Evolutionary conservation across 2,888 invertebrate genomes (phyloP), one percentile per base, ranked within the genome.

Genomic region (Drosophila neonasuta): DNA sequence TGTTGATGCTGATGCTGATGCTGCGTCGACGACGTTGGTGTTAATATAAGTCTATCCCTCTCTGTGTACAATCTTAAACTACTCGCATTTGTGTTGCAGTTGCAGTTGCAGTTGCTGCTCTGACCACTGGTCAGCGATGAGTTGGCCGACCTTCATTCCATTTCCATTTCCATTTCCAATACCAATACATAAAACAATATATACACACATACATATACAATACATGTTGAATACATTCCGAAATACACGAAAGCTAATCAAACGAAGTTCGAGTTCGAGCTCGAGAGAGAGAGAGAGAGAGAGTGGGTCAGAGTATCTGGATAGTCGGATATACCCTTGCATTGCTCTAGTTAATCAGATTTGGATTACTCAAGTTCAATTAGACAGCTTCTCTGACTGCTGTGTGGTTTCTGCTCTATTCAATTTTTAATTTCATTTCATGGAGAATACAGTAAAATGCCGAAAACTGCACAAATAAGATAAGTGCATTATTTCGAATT

Each of bases 1-100:
- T 67, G 51, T 13, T 71, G 41, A 11, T 36, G 11, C n/a, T 36
- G 34, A 32, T 32, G 32, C 4, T n/a, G 36, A 4, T 68, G 71
- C 39, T 64, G 61, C 15, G 71, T 68, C 52, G 58, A 65, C 66
- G 86, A 20, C 24, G 24, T 24, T 24, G 24, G 50, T 56, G 86
- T 73, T 59, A 80, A 50, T 74, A 86, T 88, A 72, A 89, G 90
- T 85, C 89, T 89, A 86, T 89, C 89, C 83, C 85, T 87, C 83
- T 89, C 89, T 69, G 89, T 89, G 72, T 83, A 89, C 63, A 75
- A 69, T 80, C 70, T 86, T 79, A 87, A 82, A 77, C 78, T 84
- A 74, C 66, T 79, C 77, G 65, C 39, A 15, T 41, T 8, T 8
- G 39, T 41, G 36, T n/a, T n/a, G 39, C 39, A 41, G 39, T 15